Base-by-base conservation (phyloP, 2,113 vertebrate species). In the Speoplatyrhinus poulsoni region DNA sequence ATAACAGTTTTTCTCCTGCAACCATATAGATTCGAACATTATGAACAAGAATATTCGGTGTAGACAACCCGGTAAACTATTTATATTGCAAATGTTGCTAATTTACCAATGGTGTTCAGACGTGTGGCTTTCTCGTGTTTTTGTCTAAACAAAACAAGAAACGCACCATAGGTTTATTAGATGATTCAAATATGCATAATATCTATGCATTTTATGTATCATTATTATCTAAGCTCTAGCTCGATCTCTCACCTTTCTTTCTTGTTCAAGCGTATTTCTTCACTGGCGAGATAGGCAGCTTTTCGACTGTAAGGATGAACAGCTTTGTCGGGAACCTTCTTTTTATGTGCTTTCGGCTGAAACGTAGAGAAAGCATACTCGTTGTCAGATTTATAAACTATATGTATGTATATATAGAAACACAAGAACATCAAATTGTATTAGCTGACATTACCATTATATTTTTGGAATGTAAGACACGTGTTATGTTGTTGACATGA, bases 221-320 rank as follows among this genome's bases (percentile, higher is more conserved):
- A 58, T 26, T 57, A 52, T 52, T 52, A 13, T 13, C 36, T 41
- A 41, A 41, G 7, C 4, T 41, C 36, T 41, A 41, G 17, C 19
- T 5, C 16, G 17, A 12, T 3, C 6, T 17, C 77, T 0, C n/a
- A 92, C 93, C 84, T 96, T 47, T 96, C 96, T 80, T 95, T 99
- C 77, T 88, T 95, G 1, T 91, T 93, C 70, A 95, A 93, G 76
- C 93, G 93, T 79, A 92, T 93, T 9, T 90, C 93, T 60, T 95
- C 93, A 88, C 95, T 91, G 4, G 90, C 91, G 33, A 99, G 90
- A 13, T 96, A 97, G 0, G 93, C 95, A 3, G 98, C 97, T 85
- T 97, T 99, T 82, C 98, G 93, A 86, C 98, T 99, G 77, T 93
- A 97, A 1, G 98, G 98, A 79, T 99, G 98, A 72, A 95, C 83